These are phyloP conservation scores for Helostoma temminkii DNA, from an alignment of 2,797 vertebrate species.

Conservation along the genomic window DNA sequence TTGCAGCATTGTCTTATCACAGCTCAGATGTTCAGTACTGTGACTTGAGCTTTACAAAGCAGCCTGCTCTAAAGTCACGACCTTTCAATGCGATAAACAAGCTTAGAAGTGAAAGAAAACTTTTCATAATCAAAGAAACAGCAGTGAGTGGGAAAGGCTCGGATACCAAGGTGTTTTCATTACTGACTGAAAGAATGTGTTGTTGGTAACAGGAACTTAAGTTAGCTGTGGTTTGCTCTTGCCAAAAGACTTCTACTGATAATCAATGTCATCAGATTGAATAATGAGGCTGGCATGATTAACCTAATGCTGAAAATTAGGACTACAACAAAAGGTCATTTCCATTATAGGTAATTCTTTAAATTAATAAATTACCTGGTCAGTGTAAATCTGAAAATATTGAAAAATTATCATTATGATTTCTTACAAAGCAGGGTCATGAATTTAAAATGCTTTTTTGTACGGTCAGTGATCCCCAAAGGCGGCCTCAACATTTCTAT, in stretches of 20 bases:
- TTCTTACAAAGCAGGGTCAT: too few species aligned
- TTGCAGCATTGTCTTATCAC: slow-evolving; percentile 33
- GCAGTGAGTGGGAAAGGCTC: slow-evolving; percentile 3
- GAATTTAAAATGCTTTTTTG: too few species aligned
- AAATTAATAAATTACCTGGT: too few species aligned
- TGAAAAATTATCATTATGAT: too few species aligned
- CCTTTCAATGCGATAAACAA: slow-evolving; percentile 41
- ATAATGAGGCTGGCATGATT: background rate
- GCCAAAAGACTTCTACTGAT: background rate
- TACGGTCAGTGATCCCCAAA: too few species aligned
- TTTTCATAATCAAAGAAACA: slow-evolving; percentile 29
- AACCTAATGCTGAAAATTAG: background rate
- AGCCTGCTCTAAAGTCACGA: background rate
- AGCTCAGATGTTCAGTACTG: slow-evolving; percentile 31
- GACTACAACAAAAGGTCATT: too few species aligned
- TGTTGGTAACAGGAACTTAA: slow-evolving; percentile 6
- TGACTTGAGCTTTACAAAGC: slow-evolving; percentile 31
- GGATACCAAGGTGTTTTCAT: slow-evolving; percentile 13
- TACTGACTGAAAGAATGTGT: background rate
- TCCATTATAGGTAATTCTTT: too few species aligned
- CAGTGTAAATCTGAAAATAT: too few species aligned
- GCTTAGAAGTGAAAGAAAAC: slow-evolving; percentile 24
- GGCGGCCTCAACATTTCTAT: background rate
- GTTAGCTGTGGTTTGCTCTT: background rate
- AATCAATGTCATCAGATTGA: background rate